These are phyloP conservation scores for Phataginus tetradactyla DNA, from an alignment of 2,797 vertebrate genomes.

Conservation along the genomic window DNA sequence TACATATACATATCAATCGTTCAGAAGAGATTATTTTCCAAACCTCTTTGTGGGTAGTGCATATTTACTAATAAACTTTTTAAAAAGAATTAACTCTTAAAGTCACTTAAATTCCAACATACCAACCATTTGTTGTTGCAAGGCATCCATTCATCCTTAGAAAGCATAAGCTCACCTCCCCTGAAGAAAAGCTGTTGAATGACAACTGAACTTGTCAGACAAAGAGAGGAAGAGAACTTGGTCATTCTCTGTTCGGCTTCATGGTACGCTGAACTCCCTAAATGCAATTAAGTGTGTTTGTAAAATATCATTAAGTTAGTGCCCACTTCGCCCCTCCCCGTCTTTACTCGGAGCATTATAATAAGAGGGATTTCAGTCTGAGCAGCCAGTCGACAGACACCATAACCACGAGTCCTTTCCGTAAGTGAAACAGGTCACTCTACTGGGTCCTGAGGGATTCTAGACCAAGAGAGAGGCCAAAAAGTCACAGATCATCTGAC, in stretches of 20 bases:
- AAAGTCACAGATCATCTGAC: constrained; percentile 11
- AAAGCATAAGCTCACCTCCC: constrained; percentile 10
- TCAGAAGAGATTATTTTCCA: constrained; percentile 39
- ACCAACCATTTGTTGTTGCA: background rate
- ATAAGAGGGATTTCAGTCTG: constrained; percentile 33
- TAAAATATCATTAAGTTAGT: background rate
- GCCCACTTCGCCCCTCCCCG: background rate
- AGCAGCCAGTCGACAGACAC: background rate
- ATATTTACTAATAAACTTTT: background rate
- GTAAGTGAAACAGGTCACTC: background rate
- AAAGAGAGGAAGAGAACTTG: constrained; percentile 11
- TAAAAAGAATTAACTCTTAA: background rate
- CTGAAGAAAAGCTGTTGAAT: constrained; percentile 46
- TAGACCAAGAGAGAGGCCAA: constrained; percentile 46
- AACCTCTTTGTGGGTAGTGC: background rate
- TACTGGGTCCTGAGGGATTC: background rate
- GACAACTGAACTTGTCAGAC: constrained; percentile 30
- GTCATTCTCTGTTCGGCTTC: background rate
- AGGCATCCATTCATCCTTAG: constrained; percentile 42
- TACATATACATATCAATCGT: background rate
- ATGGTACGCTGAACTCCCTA: background rate
- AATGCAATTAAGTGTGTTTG: background rate
- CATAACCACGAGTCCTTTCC: background rate
- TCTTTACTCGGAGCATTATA: background rate
- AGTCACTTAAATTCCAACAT: constrained; percentile 22